Evolutionary conservation across 2,888 invertebrate genomes (phyloP), one percentile per base, ranked within the genome.

Genomic region (Thymelicus sylvestris): DNA sequence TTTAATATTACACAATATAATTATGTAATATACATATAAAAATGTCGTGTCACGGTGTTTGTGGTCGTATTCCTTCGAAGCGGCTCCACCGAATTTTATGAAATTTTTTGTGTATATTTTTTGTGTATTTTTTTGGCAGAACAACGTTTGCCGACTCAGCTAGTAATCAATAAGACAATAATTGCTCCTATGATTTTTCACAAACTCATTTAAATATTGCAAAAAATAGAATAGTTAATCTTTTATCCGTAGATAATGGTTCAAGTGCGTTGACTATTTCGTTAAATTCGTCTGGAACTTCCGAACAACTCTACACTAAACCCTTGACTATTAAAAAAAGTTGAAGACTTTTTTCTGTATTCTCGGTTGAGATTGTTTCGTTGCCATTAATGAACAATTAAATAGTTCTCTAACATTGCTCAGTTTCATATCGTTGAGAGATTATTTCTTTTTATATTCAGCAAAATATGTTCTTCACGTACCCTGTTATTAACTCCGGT

Each of bases 241-340:
- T 41, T 44, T 44, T 57, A 44, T 47, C 5, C 41, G 6, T 8
- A 8, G 6, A 6, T 10, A 10, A 31, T 48, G 10, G 10, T 10
- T 39, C 24, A 31, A 7, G 24, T 5, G 47, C 4, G 12, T 69
- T 48, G 63, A 69, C 55, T 15, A 63, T 69, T 69, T 69, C 68
- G 63, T 63, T 69, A 69, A 67, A 62, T 57, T 63, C 57, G 48
- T 69, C 69, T 69, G 57, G 15, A 57, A 69, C 12, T 69, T 19
- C 19, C 24, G 57, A 68, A 68, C 47, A 57, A 66, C 62, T 68
- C 55, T 31, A 44, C 67, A 50, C 60, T 62, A 48, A 48, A 38
- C 57, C 57, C 12, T 55, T 64, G 48, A 64, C 38, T 63, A 24
- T 31, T 69, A 55, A 69, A 69, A 69, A 64, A 69, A 61, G 63